Percentiles rank a stretch among this genome's conserved stretches.
These are phyloP conservation scores for Cryptoprocta ferox DNA, from an alignment of 2,797 vertebrate genomes.

Conservation along the genomic window DNA sequence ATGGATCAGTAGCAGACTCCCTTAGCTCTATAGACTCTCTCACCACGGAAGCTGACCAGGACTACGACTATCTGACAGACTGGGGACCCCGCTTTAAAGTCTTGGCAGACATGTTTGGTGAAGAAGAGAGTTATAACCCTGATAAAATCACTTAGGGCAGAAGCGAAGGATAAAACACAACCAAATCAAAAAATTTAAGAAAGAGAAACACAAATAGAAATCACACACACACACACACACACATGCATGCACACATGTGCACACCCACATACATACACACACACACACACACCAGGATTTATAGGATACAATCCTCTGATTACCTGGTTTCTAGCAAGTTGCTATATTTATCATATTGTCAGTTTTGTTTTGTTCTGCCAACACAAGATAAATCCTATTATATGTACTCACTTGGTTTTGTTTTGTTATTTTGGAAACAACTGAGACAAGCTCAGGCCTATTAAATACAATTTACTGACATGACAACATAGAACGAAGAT, in stretches of 20 bases:
- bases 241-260: no score
- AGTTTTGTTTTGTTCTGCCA: constrained; percentile 82
- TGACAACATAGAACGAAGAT: constrained; percentile 83
- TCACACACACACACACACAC: not conserved
- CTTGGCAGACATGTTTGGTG: constrained; percentile 96
- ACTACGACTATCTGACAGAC: constrained; percentile 96
- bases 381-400: constrained; percentile 79
- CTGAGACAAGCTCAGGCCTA: constrained; percentile 88
- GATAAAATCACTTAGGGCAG: constrained; percentile 88
- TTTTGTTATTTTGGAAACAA: constrained; percentile 86
- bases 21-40: constrained; percentile 96
- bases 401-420: constrained; percentile 77
- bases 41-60: constrained; percentile 91
- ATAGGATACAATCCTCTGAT: constrained; percentile 80
- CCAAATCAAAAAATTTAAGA: constrained; percentile 35
- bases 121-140: constrained; percentile 89
- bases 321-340: constrained; percentile 84
- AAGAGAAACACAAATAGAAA: constrained; percentile 60
- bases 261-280: not conserved
- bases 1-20: constrained; percentile 95
- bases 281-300: constrained; percentile 78
- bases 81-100: constrained; percentile 99
- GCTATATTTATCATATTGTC: constrained; percentile 85
- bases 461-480: constrained; percentile 83
- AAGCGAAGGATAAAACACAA: not conserved